A percentile compares a stretch with the other conserved stretches of the same genome.
Evolutionary conservation across 53 echinoderm and acorn worm species (phyloP).

Genomic region (Temnopleurus reevesii): DNA sequence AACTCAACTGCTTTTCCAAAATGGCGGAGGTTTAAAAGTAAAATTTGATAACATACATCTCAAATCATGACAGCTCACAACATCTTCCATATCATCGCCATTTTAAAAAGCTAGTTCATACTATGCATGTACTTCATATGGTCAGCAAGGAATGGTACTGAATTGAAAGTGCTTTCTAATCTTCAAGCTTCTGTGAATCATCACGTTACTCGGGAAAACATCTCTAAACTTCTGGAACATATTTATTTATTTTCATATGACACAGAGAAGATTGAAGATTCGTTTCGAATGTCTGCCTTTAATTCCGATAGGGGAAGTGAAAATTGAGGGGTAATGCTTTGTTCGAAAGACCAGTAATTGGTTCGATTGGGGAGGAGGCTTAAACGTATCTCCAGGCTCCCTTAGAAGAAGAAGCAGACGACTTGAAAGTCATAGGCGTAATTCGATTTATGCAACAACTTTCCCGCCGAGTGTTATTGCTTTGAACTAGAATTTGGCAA

Average conservation of each 20-base stretch:
- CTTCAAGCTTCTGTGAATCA: no score
- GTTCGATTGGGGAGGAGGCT: constrained; percentile 27
- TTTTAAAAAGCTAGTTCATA: no score
- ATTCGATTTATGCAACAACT: constrained; percentile 42
- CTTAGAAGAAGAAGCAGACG: background rate
- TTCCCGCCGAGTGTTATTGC: constrained; percentile 16
- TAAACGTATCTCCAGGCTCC: background rate
- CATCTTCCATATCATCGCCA: no score
- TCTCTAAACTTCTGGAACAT: constrained; percentile 11
- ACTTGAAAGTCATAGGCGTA: constrained; percentile 15
- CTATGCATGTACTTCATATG: no score
- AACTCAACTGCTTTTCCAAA: no score
- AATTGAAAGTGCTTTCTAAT: no score
- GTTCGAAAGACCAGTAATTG: constrained; percentile 45
- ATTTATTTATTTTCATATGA: background rate
- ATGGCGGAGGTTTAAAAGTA: no score
- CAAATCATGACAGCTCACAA: no score
- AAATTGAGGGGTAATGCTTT: constrained; percentile 31
- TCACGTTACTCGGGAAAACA: no score
- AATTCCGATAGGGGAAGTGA: constrained; percentile 17
- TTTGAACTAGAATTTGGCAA: constrained; percentile 1
- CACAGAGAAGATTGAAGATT: background rate
- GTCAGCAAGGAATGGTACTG: no score
- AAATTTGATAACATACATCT: no score
- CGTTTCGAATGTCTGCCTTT: constrained; percentile 15